Base-by-base conservation (phyloP, 1,140 invertebrate genomes). In the Mercenaria mercenaria region DNA sequence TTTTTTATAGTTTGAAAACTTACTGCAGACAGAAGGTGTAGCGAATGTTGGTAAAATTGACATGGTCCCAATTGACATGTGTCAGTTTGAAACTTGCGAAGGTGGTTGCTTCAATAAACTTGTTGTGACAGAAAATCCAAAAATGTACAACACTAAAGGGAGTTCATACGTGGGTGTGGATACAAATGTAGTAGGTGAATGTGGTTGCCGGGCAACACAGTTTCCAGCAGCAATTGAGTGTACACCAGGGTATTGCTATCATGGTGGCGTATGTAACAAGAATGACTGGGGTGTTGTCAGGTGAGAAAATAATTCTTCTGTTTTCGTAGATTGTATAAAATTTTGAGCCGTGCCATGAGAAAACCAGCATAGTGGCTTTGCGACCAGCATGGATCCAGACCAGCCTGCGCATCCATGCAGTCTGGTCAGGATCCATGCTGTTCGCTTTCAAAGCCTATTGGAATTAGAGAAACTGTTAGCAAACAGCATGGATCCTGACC, bases 11-110 rank as follows among this genome's bases (percentile, higher is more conserved):
- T 77, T 80, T 77, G n/a, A 74, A n/a, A 11, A 41, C 2, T 26
- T 82, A 6, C 23, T 91, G 15, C 18, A 10, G 23, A 76, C 18
- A 15, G 34, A 50, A 13, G 50, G 56, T 8, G 32, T 52, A 34
- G 20, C 13, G 1, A 56, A 79, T 18, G 41, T 23, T 37, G 98
- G 99, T 76, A 99, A 99, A 93, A 99, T 99, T 59, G 98, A 98
- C 3, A 99, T 99, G 98, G 98, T 99, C 4, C 98, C 98, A 80
- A 99, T 99, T 91, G 99, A 99, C 93, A 98, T 99, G 96, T 99
- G 99, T 96, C 96, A 99, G 96, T 98, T 99, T 94, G 97, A 98
- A 94, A 98, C 98, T 96, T 99, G 99, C 96, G 98, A 99, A 96
- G 94, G 91, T 43, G 99, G 98, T 79, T 99, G 99, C 96, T 99